Conservation (phyloP, 2,888 invertebrate species). For the Achlya flavicornis region DNA sequence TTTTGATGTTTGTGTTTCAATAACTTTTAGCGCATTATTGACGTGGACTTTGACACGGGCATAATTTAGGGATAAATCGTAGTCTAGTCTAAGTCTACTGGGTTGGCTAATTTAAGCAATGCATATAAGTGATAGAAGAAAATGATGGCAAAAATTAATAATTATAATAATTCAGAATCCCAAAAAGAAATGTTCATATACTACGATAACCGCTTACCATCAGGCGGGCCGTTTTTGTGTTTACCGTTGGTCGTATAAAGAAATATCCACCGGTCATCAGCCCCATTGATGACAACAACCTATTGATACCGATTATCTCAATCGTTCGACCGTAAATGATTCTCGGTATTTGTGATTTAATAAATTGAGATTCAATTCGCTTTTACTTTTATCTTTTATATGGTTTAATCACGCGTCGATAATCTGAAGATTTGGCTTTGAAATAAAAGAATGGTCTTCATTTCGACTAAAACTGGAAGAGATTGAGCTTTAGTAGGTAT, state of each 20-base stretch:
- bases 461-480: not conserved
- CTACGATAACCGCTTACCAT: no score
- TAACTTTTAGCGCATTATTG: no score
- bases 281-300: not conserved
- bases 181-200: no score
- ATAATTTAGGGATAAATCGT: not conserved
- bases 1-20: not conserved
- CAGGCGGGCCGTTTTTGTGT: no score
- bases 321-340: constrained; percentile 1
- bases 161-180: no score
- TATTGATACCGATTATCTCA: not conserved
- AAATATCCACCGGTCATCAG: not conserved
- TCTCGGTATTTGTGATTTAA: not conserved
- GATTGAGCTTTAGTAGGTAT: not conserved
- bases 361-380: constrained; percentile 6
- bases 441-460: not conserved
- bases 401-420: not conserved
- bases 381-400: constrained; percentile 2
- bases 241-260: no score
- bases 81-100: no score
- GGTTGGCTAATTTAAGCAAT: no score
- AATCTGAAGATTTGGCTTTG: not conserved
- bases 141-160: no score
- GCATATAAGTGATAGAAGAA: no score
- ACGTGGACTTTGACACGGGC: no score